Evolutionary conservation across 2,113 vertebrate species (phyloP).

Genomic region (Crotalus horridus): DNA sequence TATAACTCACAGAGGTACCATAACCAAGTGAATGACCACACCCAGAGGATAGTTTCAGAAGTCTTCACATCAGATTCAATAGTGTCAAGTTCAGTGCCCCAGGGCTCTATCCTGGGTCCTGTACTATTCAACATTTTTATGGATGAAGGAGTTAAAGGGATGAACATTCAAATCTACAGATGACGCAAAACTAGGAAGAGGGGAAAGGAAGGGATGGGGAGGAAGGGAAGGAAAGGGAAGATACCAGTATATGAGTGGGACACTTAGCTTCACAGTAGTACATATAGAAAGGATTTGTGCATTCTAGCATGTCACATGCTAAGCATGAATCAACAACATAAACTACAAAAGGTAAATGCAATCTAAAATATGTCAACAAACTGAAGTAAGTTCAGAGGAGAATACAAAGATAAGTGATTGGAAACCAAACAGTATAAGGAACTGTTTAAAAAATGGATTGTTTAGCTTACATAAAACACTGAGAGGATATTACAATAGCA

Average conservation of each 20-base stretch:
- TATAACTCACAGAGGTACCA: neutral
- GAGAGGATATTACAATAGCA: neutral
- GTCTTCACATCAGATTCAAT: neutral
- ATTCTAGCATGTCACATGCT: too few species aligned
- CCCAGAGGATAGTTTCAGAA: neutral
- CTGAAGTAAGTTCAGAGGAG: neutral
- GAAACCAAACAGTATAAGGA: neutral
- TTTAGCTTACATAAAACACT: neutral
- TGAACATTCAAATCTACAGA: neutral
- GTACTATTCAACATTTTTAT: neutral
- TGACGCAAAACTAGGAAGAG: neutral
- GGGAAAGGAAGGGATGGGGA: neutral
- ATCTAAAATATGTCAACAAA: neutral
- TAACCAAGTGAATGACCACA: neutral
- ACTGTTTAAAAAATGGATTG: neutral
- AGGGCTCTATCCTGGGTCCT: neutral
- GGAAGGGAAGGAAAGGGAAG: neutral
- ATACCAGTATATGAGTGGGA: neutral
- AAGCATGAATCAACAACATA: neutral
- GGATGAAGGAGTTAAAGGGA: neutral
- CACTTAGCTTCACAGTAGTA: neutral
- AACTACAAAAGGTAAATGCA: neutral
- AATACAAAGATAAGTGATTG: neutral
- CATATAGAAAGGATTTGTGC: neutral
- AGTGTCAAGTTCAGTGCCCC: neutral